Conservation (phyloP, 2,888 invertebrate species). For the Deilephila porcellus region DNA sequence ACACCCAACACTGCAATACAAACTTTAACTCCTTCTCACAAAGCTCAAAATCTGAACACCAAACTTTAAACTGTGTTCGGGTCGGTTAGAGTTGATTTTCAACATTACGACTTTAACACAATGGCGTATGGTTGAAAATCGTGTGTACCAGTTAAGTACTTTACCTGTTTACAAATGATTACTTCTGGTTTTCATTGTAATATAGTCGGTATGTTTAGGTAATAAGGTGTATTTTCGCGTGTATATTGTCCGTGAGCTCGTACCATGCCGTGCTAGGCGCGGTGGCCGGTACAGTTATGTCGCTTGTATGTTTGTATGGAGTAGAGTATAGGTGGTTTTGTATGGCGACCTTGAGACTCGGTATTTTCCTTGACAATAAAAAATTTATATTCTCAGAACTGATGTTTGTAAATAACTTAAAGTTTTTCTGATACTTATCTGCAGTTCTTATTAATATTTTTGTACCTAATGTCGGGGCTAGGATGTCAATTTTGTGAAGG, state of each 20-base stretch:
- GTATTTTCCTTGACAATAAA: constrained; percentile 28
- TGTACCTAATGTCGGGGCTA: background rate
- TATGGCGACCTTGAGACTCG: constrained; percentile 27
- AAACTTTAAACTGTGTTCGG: background rate
- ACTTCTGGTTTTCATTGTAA: background rate
- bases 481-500: background rate
- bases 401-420: background rate
- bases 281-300: constrained; percentile 64
- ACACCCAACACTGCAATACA: background rate
- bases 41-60: background rate
- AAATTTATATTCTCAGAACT: constrained; percentile 9
- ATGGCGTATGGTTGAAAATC: constrained; percentile 3
- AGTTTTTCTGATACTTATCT: background rate
- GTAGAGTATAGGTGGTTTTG: background rate
- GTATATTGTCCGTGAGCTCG: constrained; percentile 45
- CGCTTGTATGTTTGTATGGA: constrained; percentile 6
- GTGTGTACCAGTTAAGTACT: background rate
- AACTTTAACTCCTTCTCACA: background rate
- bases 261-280: constrained; percentile 75
- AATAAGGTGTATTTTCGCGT: constrained; percentile 49
- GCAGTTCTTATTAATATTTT: background rate
- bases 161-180: constrained; percentile 23
- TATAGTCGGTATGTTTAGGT: background rate
- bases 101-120: background rate
- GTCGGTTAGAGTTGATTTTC: background rate